These are phyloP conservation scores for Sceloporus undulatus DNA, from an alignment of 2,113 vertebrate genomes.

Conservation along the genomic window DNA sequence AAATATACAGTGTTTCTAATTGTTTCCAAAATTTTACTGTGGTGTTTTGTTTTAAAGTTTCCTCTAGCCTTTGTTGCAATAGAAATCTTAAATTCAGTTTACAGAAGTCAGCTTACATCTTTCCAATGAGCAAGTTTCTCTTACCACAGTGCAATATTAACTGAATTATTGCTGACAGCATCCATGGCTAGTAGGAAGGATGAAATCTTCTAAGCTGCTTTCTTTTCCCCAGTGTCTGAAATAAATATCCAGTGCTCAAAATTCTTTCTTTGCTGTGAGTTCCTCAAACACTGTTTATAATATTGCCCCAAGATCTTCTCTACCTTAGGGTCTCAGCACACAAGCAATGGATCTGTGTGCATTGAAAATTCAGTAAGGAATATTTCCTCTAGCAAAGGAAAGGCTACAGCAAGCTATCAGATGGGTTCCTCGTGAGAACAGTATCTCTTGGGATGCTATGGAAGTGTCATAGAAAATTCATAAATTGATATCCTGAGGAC, in stretches of 20 bases:
- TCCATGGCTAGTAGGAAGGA: neutral
- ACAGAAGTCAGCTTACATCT: neutral
- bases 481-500: no score
- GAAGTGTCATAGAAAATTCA: no score
- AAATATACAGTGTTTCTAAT: no score
- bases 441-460: no score
- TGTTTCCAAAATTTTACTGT: no score
- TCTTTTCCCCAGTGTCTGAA: neutral
- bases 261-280: neutral
- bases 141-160: neutral
- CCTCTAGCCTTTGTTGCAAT: neutral
- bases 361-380: neutral
- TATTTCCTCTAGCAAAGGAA: neutral
- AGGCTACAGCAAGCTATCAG: no score
- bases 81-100: neutral
- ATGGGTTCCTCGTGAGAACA: no score
- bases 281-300: neutral
- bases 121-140: neutral
- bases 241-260: neutral
- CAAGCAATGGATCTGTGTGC: neutral
- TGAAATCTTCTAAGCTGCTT: neutral
- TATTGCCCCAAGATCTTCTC: neutral
- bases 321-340: neutral
- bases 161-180: neutral
- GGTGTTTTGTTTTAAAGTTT: neutral